These are phyloP conservation scores for Heliothis subflexa DNA, from an alignment of 1,140 invertebrate species.

Conservation along the genomic window DNA sequence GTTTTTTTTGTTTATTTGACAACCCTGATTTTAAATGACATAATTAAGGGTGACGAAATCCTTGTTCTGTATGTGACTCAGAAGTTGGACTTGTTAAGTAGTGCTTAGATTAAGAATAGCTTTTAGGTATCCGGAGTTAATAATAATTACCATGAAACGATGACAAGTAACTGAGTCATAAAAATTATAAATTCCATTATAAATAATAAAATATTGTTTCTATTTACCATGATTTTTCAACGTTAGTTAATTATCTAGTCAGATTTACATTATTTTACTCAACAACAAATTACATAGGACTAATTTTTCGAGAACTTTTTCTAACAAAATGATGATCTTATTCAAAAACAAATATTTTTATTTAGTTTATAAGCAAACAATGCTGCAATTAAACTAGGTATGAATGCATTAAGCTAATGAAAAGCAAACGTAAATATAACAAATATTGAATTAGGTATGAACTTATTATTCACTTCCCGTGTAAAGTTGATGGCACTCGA, in stretches of 20 bases:
- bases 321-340: background rate
- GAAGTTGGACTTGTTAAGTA: background rate
- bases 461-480: conserved; percentile 69
- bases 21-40: conserved; percentile 9
- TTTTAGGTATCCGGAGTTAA: conserved; percentile 1
- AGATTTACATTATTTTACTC: no score
- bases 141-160: conserved; percentile 25
- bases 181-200: no score
- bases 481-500: conserved; percentile 61
- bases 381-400: no score
- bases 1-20: background rate
- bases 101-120: conserved; percentile 1
- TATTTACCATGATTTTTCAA: no score
- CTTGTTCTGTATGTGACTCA: conserved; percentile 9
- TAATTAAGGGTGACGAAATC: conserved; percentile 2
- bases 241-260: no score
- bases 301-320: background rate
- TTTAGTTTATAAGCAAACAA: background rate
- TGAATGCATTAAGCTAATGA: background rate
- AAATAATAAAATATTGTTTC: no score
- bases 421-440: conserved; percentile 8
- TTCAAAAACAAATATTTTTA: background rate
- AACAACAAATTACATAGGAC: no score
- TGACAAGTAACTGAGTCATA: no score
- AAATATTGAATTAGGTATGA: conserved; percentile 25